Evolutionary conservation across 2,888 invertebrate genomes (phyloP), one percentile per base, ranked within the genome.

Genomic region (Aphrophora alni): DNA sequence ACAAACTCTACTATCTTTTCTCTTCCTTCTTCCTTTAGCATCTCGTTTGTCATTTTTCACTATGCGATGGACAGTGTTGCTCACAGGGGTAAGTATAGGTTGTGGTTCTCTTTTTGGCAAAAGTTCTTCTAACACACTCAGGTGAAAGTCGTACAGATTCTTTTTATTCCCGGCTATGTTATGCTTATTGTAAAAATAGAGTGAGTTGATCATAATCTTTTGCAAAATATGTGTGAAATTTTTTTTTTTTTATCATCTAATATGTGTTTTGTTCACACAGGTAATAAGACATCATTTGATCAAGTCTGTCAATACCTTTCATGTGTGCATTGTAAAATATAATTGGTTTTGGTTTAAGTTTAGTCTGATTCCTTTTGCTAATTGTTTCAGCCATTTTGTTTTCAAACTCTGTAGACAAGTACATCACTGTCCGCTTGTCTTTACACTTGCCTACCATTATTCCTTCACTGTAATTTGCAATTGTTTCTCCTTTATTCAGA

Each of bases 221-320:
- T 82, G 82, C 7, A 83, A 25, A 10, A 81, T 74, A 78, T 82
- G 82, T 44, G 81, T 70, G 26, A 82, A 81, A 44, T 82, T 76
- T 69, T 83, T 83, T n/a, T n/a, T n/a, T 73, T 82, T 82, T 44
- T 79, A 82, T 82, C 83, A 82, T 25, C 38, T 21, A 5, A 77
- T 28, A n/a, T 8, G 77, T 77, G 70, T 71, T 80, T 3, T 73
- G 75, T 33, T 82, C 82, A 28, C 77, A 78, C 17, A 77, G 78
- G 68, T 82, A 82, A 14, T 83, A 83, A 14, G 80, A 77, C 38
- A 83, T n/a, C 75, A 82, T 81, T 24, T 83, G 33, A 80, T 82
- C 75, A 27, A 70, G 21, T 38, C 75, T 51, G 28, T 83, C 75
- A 51, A 78, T 74, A 28, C 82, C 78, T 12, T 72, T 80, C 81